These are phyloP conservation scores for Rhea americana DNA, from an alignment of 2,113 vertebrate species.

Conservation along the genomic window DNA sequence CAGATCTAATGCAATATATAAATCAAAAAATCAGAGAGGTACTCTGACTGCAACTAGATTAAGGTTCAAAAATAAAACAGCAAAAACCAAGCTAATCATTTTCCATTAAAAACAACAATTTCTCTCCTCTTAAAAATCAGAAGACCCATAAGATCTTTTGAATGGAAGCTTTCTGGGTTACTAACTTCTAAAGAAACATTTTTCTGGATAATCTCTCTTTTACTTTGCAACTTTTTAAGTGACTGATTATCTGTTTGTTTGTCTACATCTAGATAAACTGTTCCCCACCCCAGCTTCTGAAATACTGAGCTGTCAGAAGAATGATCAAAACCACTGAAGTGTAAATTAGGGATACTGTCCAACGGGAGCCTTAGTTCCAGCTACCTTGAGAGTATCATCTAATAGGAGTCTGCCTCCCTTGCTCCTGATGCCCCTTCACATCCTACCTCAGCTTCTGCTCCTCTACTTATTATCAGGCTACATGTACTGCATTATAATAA, in stretches of 20 bases:
- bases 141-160: not conserved
- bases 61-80: not conserved
- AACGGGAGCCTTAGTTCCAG: not conserved
- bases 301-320: not conserved
- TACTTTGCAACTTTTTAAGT: not conserved
- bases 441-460: not conserved
- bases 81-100: not conserved
- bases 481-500: rapidly evolving
- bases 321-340: rapidly evolving
- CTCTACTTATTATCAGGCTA: rapidly evolving
- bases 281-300: rapidly evolving
- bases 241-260: not conserved
- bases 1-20: rapidly evolving
- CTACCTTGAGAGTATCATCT: rapidly evolving
- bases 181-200: rapidly evolving
- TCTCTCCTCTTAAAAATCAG: not conserved
- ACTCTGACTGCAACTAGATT: rapidly evolving
- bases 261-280: not conserved
- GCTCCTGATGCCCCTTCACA: not conserved
- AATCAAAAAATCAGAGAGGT: rapidly evolving
- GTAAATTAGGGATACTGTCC: not conserved
- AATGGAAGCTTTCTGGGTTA: not conserved
- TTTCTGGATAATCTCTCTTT: rapidly evolving
- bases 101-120: not conserved
- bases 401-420: not conserved